Conservation (phyloP, 2,888 invertebrate species). For the Agrotis clavis region DNA sequence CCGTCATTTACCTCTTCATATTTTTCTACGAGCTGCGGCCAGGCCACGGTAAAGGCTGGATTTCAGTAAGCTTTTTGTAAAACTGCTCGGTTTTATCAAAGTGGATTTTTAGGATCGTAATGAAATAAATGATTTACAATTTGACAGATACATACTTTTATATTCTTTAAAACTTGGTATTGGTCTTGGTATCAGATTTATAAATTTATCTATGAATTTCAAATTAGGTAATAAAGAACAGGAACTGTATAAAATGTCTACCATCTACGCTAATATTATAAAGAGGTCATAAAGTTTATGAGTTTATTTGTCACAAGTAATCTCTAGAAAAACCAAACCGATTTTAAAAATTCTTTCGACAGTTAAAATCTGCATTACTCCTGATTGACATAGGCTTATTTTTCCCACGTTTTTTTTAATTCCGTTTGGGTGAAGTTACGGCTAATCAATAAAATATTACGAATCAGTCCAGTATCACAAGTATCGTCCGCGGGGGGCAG, state of each 20-base stretch:
- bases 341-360: no score
- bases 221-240: no score
- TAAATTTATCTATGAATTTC: no score
- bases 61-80: slow-evolving; percentile 46
- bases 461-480: neutral
- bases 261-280: neutral
- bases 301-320: no score
- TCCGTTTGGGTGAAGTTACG: no score
- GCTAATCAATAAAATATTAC: neutral
- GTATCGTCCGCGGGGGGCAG: slow-evolving; percentile 28
- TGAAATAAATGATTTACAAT: slow-evolving; percentile 18
- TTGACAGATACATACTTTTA: no score
- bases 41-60: slow-evolving; percentile 26
- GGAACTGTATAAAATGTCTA: neutral
- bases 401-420: no score
- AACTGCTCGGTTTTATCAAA: slow-evolving; percentile 31
- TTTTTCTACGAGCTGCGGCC: slow-evolving; percentile 58
- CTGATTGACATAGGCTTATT: no score
- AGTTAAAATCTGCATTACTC: no score
- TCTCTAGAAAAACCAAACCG: no score
- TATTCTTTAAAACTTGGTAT: neutral
- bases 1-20: slow-evolving; percentile 78
- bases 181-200: no score
- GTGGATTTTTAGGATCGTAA: neutral
- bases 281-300: no score